Evolutionary conservation across 2,113 vertebrate genomes (phyloP).

Genomic region (Ptyas mucosa): DNA sequence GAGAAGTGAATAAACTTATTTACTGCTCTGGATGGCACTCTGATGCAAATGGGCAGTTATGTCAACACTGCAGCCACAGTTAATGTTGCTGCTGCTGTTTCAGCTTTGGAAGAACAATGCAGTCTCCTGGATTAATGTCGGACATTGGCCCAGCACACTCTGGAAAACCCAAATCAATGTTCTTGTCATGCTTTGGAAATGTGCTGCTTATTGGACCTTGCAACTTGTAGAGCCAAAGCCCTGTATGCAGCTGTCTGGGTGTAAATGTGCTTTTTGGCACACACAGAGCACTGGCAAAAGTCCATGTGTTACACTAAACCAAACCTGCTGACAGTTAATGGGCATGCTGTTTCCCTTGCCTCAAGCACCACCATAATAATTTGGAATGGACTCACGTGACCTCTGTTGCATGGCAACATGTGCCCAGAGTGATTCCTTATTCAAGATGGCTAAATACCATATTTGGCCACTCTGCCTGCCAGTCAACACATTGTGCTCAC

Average conservation of each 20-base stretch:
- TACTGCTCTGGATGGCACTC: neutral
- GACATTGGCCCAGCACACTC: neutral
- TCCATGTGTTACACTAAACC: conserved; percentile 13
- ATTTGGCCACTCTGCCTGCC: neutral
- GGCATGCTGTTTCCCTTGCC: neutral
- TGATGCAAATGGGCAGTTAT: neutral
- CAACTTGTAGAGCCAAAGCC: neutral
- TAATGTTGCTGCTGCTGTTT: neutral
- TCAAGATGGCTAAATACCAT: neutral
- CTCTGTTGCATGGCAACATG: conserved; percentile 1
- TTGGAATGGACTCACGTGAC: conserved; percentile 5
- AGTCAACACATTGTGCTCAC: neutral
- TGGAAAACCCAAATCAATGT: neutral
- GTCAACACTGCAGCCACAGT: neutral
- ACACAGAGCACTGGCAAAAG: neutral
- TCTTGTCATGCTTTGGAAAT: neutral
- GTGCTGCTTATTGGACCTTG: neutral
- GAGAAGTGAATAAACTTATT: neutral
- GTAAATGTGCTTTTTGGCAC: conserved; percentile 13
- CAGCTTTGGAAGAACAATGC: neutral
- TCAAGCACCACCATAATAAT: neutral
- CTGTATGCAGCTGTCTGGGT: neutral
- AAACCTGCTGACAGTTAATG: conserved; percentile 12
- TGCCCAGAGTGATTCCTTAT: neutral
- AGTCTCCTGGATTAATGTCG: neutral